phyloP scores from a whole-genome alignment of 1,140 invertebrate genomes.

The Chymomyza costata region DNA sequence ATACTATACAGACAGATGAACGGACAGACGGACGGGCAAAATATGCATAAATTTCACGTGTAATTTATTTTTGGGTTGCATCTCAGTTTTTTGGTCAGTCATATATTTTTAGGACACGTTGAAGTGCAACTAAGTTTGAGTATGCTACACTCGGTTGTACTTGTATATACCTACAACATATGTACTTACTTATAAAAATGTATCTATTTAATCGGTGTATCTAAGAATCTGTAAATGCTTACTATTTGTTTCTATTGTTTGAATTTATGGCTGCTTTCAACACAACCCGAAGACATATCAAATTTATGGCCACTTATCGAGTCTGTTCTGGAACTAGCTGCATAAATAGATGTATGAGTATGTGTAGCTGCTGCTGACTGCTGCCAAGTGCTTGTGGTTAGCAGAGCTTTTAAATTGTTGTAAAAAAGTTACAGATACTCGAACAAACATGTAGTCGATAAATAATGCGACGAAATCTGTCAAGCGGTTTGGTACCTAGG shows the following conservation, averaged over 20 bases:
- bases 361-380: background rate
- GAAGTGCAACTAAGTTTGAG: constrained; percentile 24
- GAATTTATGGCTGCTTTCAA: constrained; percentile 58
- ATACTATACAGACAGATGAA: too few relatives aligned
- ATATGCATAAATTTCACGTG: constrained; percentile 44
- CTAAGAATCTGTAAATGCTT: constrained; percentile 22
- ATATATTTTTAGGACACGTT: constrained; percentile 36
- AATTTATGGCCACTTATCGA: constrained; percentile 39
- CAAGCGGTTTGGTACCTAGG: constrained; percentile 19
- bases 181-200: too few relatives aligned
- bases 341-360: too few relatives aligned
- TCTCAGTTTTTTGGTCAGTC: constrained; percentile 4
- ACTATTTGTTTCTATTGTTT: constrained; percentile 13
- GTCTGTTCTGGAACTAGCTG: too few relatives aligned
- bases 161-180: too few relatives aligned
- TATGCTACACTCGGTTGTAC: too few relatives aligned
- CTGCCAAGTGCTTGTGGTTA: constrained; percentile 23
- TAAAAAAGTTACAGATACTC: too few relatives aligned
- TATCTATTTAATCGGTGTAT: too few relatives aligned
- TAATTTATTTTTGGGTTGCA: constrained; percentile 38
- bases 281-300: constrained; percentile 32
- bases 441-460: too few relatives aligned
- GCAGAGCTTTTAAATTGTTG: constrained; percentile 40
- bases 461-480: constrained; percentile 44
- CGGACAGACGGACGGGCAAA: constrained; percentile 34